phyloP scores from a whole-genome alignment of 2,888 invertebrate genomes.

The Andricus curvator region DNA sequence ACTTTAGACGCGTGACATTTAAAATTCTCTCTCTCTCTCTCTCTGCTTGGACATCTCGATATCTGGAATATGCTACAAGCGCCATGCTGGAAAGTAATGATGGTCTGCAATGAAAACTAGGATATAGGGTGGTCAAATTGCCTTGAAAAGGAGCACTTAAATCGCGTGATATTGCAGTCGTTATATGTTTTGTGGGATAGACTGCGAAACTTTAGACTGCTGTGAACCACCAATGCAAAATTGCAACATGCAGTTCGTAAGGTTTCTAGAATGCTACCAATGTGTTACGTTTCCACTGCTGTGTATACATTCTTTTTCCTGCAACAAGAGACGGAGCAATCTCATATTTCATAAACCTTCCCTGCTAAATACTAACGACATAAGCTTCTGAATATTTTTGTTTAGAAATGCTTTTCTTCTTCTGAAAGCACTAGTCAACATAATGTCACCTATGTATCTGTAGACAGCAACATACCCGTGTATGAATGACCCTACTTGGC shows the following conservation, averaged over 20 bases:
- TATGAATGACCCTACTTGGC: no score
- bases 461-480: no score
- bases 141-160: conserved; percentile 16
- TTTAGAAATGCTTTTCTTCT: not conserved
- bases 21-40: not conserved
- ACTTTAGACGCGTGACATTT: not conserved
- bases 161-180: conserved; percentile 34
- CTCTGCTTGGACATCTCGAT: not conserved
- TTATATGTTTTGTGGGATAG: conserved; percentile 20
- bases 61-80: not conserved
- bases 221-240: conserved; percentile 14
- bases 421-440: not conserved
- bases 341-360: conserved; percentile 19
- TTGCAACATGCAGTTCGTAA: conserved; percentile 25
- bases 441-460: no score
- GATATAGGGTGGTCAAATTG: conserved; percentile 34
- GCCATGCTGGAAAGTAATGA: not conserved
- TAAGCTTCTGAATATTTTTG: not conserved
- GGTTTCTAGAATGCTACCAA: conserved; percentile 25
- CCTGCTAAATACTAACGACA: not conserved
- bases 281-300: conserved; percentile 31
- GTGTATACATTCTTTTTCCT: conserved; percentile 26
- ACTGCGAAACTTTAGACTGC: conserved; percentile 27
- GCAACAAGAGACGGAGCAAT: not conserved
- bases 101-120: conserved; percentile 29